A percentile compares a stretch with the other conserved stretches of the same genome.
These are phyloP conservation scores for Orthosia cruda DNA, from an alignment of 2,888 invertebrate genomes.

Conservation along the genomic window DNA sequence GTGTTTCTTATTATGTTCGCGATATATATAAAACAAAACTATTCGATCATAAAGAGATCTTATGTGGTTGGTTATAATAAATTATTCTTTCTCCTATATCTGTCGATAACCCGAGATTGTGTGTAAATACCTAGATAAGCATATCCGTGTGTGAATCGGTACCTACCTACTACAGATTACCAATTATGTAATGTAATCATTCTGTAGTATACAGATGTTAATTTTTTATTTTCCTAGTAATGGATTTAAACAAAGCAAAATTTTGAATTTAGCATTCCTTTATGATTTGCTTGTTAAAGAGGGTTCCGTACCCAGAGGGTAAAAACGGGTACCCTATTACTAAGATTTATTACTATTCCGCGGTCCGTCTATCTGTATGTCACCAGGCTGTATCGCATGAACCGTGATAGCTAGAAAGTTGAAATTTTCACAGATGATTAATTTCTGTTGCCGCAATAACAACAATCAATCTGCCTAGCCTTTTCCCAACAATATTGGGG, in stretches of 20 bases:
- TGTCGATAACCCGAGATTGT: constrained; percentile 31
- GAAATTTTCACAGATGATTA: too few species aligned
- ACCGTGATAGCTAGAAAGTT: too few species aligned
- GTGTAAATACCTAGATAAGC: constrained; percentile 34
- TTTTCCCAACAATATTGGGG: too few species aligned
- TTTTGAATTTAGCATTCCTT: not conserved
- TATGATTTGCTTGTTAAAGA: not conserved
- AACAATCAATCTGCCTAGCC: too few species aligned
- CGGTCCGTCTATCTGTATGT: too few species aligned
- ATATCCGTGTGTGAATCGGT: constrained; percentile 40
- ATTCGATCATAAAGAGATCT: constrained; percentile 25
- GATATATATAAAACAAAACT: constrained; percentile 9
- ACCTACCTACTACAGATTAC: not conserved
- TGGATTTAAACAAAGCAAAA: not conserved
- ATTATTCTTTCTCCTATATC: constrained; percentile 15
- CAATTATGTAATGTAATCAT: not conserved
- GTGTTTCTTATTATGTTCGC: too few species aligned
- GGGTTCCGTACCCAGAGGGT: too few species aligned
- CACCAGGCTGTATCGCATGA: too few species aligned
- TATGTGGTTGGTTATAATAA: constrained; percentile 2
- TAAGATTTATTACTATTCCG: too few species aligned
- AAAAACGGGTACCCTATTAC: too few species aligned
- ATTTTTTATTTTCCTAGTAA: not conserved
- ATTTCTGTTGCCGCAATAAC: too few species aligned
- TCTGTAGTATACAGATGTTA: not conserved